Evolutionary conservation across 2,113 vertebrate genomes (phyloP).

Genomic region (Pyxicephalus adspersus): DNA sequence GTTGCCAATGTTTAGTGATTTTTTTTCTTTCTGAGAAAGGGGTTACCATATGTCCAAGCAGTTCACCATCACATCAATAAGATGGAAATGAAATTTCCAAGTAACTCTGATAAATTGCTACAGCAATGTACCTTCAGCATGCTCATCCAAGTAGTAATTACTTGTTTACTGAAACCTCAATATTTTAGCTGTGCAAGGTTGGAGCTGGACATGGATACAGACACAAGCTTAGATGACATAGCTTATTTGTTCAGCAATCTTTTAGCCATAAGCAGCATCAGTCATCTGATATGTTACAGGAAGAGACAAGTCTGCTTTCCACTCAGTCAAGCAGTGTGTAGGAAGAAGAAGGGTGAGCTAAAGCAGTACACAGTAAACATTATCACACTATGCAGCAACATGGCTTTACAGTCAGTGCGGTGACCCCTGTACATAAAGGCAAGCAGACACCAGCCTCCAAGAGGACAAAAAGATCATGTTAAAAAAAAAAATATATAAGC

Average conservation of each 20-base stretch:
- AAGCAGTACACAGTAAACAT: background rate
- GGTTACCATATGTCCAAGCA: too few species aligned
- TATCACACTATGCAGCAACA: background rate
- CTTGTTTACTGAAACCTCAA: too few species aligned
- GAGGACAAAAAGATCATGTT: background rate
- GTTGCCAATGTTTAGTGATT: too few species aligned
- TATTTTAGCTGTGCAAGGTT: too few species aligned
- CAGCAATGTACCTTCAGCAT: too few species aligned
- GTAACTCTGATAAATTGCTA: too few species aligned
- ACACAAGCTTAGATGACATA: background rate
- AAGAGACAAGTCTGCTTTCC: background rate
- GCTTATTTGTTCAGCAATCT: background rate
- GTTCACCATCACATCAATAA: too few species aligned
- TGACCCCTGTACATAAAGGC: background rate
- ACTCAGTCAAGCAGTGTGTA: slow-evolving; percentile 8
- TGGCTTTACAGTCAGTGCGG: background rate
- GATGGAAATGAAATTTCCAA: too few species aligned
- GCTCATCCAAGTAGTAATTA: too few species aligned
- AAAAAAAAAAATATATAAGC: background rate
- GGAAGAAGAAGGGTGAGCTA: slow-evolving; percentile 2
- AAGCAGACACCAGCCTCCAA: background rate
- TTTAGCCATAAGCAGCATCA: slow-evolving; percentile 1
- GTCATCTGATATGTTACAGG: background rate
- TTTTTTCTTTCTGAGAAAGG: too few species aligned
- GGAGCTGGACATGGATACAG: background rate